Percentiles rank a stretch among this genome's conserved stretches.
Evolutionary conservation across 1,140 invertebrate genomes (phyloP).

Genomic region (Plectrocnemia conspersa): DNA sequence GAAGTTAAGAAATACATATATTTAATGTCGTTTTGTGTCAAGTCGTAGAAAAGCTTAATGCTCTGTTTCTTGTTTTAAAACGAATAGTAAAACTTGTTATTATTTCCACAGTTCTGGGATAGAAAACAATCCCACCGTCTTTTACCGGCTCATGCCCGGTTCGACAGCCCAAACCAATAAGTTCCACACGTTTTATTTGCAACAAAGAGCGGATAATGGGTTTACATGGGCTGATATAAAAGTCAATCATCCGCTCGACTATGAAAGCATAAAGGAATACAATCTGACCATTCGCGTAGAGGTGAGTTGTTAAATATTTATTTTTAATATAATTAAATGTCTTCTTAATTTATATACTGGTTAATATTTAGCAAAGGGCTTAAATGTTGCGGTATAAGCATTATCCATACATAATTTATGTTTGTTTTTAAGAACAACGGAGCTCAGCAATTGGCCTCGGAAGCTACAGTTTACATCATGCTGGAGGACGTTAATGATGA

Average conservation of each 20-base stretch:
- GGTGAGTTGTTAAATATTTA: slow-evolving; percentile 54
- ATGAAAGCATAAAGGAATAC: slow-evolving; percentile 92
- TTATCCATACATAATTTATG: not conserved
- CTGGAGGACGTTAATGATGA: slow-evolving; percentile 96
- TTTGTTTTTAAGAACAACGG: slow-evolving; percentile 77
- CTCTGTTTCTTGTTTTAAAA: slow-evolving; percentile 22
- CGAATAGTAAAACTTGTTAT: slow-evolving; percentile 30
- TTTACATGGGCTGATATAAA: slow-evolving; percentile 93
- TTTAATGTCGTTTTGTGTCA: slow-evolving; percentile 28
- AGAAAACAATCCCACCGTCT: slow-evolving; percentile 91
- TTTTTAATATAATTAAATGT: not conserved
- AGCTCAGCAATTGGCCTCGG: slow-evolving; percentile 88
- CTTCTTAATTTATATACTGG: not conserved
- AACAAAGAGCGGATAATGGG: slow-evolving; percentile 84
- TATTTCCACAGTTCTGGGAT: slow-evolving; percentile 77
- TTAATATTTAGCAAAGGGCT: too few relatives aligned
- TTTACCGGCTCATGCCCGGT: slow-evolving; percentile 90
- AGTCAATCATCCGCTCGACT: slow-evolving; percentile 93
- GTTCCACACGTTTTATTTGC: slow-evolving; percentile 90
- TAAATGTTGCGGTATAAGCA: too few relatives aligned
- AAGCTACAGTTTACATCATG: slow-evolving; percentile 89
- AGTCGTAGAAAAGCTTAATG: slow-evolving; percentile 28
- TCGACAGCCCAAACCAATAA: slow-evolving; percentile 94
- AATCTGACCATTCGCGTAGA: slow-evolving; percentile 93
- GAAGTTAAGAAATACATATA: too few relatives aligned